Percentiles rank a stretch among this genome's conserved stretches.
Evolutionary conservation across 1,140 invertebrate species (phyloP).

Genomic region (Drosophila kikkawai): DNA sequence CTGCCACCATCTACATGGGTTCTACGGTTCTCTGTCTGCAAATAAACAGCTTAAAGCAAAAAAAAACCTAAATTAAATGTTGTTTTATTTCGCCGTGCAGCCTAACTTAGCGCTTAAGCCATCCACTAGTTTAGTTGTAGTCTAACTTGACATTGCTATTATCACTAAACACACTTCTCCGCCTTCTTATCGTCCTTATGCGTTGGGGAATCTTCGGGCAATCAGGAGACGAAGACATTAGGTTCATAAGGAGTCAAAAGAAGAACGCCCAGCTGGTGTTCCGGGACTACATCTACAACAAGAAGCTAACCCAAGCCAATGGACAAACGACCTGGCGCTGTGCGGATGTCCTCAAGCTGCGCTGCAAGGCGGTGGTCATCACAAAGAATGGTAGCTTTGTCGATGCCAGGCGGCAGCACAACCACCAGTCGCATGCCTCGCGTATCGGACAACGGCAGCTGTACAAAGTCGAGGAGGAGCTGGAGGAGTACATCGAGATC

Average conservation of each 20-base stretch:
- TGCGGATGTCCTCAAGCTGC: conserved; percentile 69
- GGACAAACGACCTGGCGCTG: conserved; percentile 81
- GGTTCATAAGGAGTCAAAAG: conserved; percentile 80
- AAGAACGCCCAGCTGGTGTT: conserved; percentile 79
- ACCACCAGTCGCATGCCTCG: conserved; percentile 59
- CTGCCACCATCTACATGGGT: conserved; percentile 10
- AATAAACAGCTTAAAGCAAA: conserved; percentile 64
- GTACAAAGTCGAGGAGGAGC: conserved; percentile 69
- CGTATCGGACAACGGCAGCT: conserved; percentile 70
- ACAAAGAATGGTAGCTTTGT: conserved; percentile 68
- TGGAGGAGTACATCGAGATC: conserved; percentile 79
- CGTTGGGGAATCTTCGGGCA: conserved; percentile 12
- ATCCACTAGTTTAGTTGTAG: conserved; percentile 32
- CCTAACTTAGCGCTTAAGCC: conserved; percentile 49
- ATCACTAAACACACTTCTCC: conserved; percentile 25
- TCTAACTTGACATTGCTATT: conserved; percentile 12
- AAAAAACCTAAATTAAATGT: conserved; percentile 44
- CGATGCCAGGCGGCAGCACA: conserved; percentile 62
- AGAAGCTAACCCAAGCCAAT: conserved; percentile 79
- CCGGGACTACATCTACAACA: conserved; percentile 78
- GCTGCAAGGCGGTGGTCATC: conserved; percentile 79
- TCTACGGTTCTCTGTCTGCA: conserved; percentile 18
- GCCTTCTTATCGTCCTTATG: conserved; percentile 30
- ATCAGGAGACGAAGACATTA: conserved; percentile 45
- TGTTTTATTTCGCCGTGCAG: conserved; percentile 68